These are phyloP conservation scores for Athalia cordata DNA, from an alignment of 2,888 invertebrate species.

Conservation along the genomic window DNA sequence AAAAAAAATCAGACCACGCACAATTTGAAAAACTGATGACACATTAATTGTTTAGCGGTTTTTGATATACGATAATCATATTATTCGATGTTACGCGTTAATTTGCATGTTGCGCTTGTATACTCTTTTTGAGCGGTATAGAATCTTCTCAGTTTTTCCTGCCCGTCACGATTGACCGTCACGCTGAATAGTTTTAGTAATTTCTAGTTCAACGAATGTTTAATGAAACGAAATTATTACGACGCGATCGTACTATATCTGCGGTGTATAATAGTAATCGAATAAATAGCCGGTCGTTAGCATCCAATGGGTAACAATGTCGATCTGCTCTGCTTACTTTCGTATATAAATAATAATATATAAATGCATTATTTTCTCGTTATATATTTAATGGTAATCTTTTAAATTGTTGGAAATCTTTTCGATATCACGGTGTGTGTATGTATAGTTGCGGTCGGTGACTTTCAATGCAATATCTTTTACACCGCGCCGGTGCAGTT, in stretches of 20 bases:
- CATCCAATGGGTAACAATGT: slow-evolving; percentile 40
- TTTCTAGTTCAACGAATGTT: slow-evolving; percentile 31
- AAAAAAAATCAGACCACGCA: too few relatives aligned
- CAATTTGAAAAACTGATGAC: too few relatives aligned
- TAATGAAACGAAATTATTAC: background rate
- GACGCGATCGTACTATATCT: background rate
- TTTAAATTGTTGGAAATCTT: slow-evolving; percentile 36
- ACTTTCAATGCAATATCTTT: slow-evolving; percentile 32
- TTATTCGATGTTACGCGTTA: too few relatives aligned
- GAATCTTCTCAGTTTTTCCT: too few relatives aligned
- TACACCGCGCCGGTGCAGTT: background rate
- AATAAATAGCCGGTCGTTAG: background rate
- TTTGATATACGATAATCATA: too few relatives aligned
- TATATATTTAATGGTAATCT: background rate
- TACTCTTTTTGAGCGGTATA: too few relatives aligned
- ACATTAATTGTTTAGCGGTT: too few relatives aligned
- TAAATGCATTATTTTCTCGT: background rate
- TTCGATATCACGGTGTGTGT: background rate
- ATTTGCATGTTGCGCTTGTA: too few relatives aligned
- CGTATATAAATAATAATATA: background rate
- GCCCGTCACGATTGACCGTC: too few relatives aligned
- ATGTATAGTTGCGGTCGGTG: background rate
- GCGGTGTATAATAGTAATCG: background rate
- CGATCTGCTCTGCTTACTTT: slow-evolving; percentile 26
- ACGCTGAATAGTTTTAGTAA: background rate